Base-by-base conservation (phyloP, 2,797 vertebrate species). In the Coilia nasus region DNA sequence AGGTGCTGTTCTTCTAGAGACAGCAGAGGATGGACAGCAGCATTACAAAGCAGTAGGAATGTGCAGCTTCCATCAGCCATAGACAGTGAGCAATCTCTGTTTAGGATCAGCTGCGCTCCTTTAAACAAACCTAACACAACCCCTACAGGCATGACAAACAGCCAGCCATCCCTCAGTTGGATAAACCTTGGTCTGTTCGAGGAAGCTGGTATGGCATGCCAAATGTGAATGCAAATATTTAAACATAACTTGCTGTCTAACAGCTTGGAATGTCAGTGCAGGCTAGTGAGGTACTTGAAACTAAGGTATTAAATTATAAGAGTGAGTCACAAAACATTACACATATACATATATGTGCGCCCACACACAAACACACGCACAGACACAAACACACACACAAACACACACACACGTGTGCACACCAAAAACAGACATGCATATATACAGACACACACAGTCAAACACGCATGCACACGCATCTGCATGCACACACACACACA, bases 61-160 rank as follows among this genome's bases (percentile, higher is more conserved):
- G 71, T 44, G 7, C 31, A 78, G 31, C 31, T 44, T 7, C 5
- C 7, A 17, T 7, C 17, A 78, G 71, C 71, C 67, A 75, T 28
- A 75, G 67, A 75, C 67, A 75, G 28, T 75, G 67, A 28, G 11
- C 64, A 71, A 44, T 78, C 84, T 93, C 93, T 92, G 92, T 83
- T 93, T 90, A 90, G 88, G 85, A 91, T 94, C 91, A 41, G 3
- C 35, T 59, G 41, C 83, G 83, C 83, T 78, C 90, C 87, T 94
- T 94, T 93, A 93, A 90, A 93, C 91, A 91, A 92, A 92, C 85
- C 89, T 88, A 78, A 78, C 71, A 67, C 64, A 78, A 44, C 83
- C 75, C 85, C 84, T 91, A 88, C 90, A 93, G 94, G 94, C 91
- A 93, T 89, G 84, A 78, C 85, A 87, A 88, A 87, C 91, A 89